A percentile compares a stretch with the other conserved stretches of the same genome.
These are phyloP conservation scores for Pangasius djambal DNA, from an alignment of 2,797 vertebrate genomes.

Conservation along the genomic window DNA sequence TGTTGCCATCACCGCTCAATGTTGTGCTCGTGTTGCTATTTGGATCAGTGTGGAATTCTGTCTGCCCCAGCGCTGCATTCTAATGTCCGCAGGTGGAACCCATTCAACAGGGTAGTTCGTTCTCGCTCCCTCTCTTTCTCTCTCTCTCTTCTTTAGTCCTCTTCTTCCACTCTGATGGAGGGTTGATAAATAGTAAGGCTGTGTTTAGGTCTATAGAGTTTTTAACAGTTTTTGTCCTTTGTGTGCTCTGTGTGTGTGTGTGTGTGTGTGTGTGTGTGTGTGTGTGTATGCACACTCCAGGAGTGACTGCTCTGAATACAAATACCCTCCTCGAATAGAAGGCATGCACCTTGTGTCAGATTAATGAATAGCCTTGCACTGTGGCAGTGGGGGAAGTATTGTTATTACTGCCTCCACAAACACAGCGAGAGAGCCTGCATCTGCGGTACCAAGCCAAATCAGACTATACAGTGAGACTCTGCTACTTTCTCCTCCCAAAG, in stretches of 20 bases:
- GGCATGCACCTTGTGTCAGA: constrained; percentile 55
- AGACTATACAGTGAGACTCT: constrained; percentile 30
- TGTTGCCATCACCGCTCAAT: constrained; percentile 59
- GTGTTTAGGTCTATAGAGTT: constrained; percentile 50
- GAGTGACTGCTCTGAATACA: constrained; percentile 53
- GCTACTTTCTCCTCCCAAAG: constrained; percentile 25
- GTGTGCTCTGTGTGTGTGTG: constrained; percentile 38
- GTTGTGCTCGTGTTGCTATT: constrained; percentile 29
- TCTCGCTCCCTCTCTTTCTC: not conserved
- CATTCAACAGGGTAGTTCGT: constrained; percentile 38
- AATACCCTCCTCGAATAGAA: constrained; percentile 46
- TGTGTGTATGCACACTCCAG: constrained; percentile 40
- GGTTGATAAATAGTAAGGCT: constrained; percentile 45
- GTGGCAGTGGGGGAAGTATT: constrained; percentile 42
- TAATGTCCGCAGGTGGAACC: constrained; percentile 61
- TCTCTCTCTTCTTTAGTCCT: constrained; percentile 12
- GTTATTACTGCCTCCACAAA: constrained; percentile 48
- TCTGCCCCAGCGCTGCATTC: constrained; percentile 50
- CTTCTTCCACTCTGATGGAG: constrained; percentile 10
- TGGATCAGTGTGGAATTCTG: constrained; percentile 52
- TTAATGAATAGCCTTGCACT: constrained; percentile 49
- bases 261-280: constrained; percentile 19
- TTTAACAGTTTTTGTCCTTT: constrained; percentile 51
- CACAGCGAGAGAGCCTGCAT: constrained; percentile 37
- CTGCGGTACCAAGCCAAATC: constrained; percentile 31